Evolutionary conservation across 1,140 invertebrate species (phyloP).

Genomic region (Conus betulinus): DNA sequence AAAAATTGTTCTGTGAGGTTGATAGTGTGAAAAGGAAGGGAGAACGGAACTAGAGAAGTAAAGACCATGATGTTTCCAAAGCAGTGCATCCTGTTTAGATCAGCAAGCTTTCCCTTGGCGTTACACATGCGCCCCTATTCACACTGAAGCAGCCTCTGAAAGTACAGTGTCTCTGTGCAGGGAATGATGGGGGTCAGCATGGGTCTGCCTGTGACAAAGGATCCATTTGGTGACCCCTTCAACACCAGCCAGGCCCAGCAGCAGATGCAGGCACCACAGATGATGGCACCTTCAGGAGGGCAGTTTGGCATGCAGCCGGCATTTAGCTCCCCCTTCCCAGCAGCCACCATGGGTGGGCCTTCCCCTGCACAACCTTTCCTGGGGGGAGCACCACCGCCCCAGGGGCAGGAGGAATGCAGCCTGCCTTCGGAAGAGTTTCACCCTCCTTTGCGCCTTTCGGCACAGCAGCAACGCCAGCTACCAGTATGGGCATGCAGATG

Average conservation of each 20-base stretch:
- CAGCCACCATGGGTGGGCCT: conserved; percentile 9
- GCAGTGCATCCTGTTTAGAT: no score
- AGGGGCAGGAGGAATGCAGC: not conserved
- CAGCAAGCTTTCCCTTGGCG: no score
- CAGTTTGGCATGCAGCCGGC: conserved; percentile 2
- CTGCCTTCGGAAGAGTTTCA: not conserved
- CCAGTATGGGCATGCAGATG: not conserved
- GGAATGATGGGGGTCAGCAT: conserved; percentile 20
- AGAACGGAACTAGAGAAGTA: no score
- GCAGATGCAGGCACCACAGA: not conserved
- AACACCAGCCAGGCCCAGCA: conserved; percentile 22
- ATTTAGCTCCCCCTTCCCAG: conserved; percentile 1
- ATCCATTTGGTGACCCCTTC: conserved; percentile 62
- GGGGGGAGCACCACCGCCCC: not conserved
- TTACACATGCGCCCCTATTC: no score
- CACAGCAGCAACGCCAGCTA: not conserved
- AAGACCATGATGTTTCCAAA: no score
- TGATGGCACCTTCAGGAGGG: not conserved
- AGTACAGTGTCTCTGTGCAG: conserved; percentile 28
- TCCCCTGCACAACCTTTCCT: not conserved
- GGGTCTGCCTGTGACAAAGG: conserved; percentile 42
- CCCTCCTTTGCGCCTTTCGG: conserved; percentile 16
- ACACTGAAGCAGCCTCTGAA: no score
- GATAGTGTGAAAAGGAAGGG: no score
- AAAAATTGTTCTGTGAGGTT: no score